phyloP scores from a whole-genome alignment of 2,797 vertebrate genomes.

The Sebastes alutus region DNA sequence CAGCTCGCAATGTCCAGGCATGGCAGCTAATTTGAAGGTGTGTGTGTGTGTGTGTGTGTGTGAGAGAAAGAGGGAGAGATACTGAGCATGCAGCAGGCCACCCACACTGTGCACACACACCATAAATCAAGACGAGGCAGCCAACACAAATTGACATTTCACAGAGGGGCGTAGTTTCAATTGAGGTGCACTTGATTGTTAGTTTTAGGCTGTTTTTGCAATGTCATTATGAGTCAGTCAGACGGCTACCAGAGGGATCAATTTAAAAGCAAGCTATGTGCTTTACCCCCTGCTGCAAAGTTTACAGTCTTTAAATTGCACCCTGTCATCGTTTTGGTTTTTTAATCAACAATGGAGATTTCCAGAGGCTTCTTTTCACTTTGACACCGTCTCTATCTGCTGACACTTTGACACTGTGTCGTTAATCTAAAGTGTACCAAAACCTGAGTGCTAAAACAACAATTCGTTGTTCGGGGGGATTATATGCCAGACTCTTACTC shows the following conservation, averaged over 20 bases:
- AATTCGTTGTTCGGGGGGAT: neutral
- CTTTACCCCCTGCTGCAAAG: conserved; percentile 35
- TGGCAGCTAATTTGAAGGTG: conserved; percentile 45
- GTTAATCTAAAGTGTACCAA: neutral
- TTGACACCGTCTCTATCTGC: neutral
- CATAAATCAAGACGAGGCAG: conserved; percentile 51
- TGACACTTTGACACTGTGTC: neutral
- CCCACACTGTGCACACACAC: conserved; percentile 3
- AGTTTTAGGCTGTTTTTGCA: conserved; percentile 60
- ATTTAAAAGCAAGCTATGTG: conserved; percentile 51
- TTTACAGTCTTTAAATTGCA: conserved; percentile 48
- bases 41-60: neutral
- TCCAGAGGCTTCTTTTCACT: conserved; percentile 28
- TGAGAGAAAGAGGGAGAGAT: neutral
- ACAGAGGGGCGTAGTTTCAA: conserved; percentile 47
- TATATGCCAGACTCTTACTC: neutral
- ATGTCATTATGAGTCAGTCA: conserved; percentile 48
- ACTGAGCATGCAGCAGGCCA: conserved; percentile 23
- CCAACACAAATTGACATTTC: conserved; percentile 54
- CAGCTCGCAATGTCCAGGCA: conserved; percentile 12
- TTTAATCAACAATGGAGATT: conserved; percentile 27
- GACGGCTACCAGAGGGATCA: conserved; percentile 47
- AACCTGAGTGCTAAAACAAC: neutral
- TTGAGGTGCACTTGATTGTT: conserved; percentile 50
- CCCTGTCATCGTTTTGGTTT: conserved; percentile 31